Percentiles rank a stretch among this genome's conserved stretches.
Conservation (phyloP, 2,888 invertebrate species). For the Cheilosia vernalis region DNA sequence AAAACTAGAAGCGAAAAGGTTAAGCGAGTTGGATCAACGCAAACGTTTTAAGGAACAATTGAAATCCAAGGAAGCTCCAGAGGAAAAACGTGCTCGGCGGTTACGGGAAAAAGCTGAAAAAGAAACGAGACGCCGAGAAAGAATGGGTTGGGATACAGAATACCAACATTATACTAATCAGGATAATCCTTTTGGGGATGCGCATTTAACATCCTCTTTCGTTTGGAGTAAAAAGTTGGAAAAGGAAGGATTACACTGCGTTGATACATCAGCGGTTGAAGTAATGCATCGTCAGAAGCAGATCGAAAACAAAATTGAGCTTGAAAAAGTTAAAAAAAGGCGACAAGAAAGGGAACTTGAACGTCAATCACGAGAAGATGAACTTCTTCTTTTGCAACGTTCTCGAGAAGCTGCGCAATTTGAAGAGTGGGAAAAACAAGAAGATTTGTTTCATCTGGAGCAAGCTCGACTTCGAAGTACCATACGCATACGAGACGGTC, state of each 20-base stretch:
- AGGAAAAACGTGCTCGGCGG: conserved; percentile 94
- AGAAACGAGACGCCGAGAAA: conserved; percentile 92
- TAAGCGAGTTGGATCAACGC: conserved; percentile 87
- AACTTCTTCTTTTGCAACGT: conserved; percentile 92
- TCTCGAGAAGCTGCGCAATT: conserved; percentile 95
- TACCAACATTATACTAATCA: conserved; percentile 98
- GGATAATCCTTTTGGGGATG: conserved; percentile 99
- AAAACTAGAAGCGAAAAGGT: conserved; percentile 89
- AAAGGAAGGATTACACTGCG: conserved; percentile 93
- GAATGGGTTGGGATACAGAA: conserved; percentile 99
- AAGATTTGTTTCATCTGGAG: conserved; percentile 98
- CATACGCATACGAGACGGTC: conserved; percentile 97
- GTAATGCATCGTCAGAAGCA: conserved; percentile 93
- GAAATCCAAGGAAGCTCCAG: conserved; percentile 97
- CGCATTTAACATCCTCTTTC: conserved; percentile 96
- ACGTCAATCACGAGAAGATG: conserved; percentile 91
- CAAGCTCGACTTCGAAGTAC: conserved; percentile 97
- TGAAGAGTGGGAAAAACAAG: conserved; percentile 97
- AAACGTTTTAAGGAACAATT: conserved; percentile 88
- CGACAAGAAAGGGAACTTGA: conserved; percentile 94
- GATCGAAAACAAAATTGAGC: conserved; percentile 94
- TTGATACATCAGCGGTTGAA: conserved; percentile 91
- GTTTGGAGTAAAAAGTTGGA: conserved; percentile 98
- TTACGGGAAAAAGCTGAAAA: conserved; percentile 96
- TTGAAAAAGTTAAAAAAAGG: conserved; percentile 97